Evolutionary conservation across 2,797 vertebrate genomes (phyloP), one percentile per base, ranked within the genome.

Genomic region (Eospalax fontanierii): DNA sequence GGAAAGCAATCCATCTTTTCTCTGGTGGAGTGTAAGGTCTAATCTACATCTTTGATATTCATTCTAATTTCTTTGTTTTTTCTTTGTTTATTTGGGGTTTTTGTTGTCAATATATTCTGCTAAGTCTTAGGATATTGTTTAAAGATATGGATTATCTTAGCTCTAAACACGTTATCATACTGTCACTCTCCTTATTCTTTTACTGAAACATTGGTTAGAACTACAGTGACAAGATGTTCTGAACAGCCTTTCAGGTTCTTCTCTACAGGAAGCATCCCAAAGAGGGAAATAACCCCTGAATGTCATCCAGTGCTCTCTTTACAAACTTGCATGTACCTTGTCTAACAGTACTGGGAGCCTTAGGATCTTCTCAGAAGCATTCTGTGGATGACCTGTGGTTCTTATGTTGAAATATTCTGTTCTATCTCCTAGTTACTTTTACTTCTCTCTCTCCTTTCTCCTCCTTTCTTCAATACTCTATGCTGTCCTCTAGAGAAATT

Each of bases 21-120:
- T 92, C 19, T 74, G 35, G 6, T 46, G 85, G 19, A 88, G 63
- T 74, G 92, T 78, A 85, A 93, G 50, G 33, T 9, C 10, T 65
- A n/a, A 1, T 57, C 50, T 63, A 0, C 80, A 26, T 57, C 11
- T 78, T 85, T 73, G 38, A 8, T 46, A 18, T 87, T 74, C 46
- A 46, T 24, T 28, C 10, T 10, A 19, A 79, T 91, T 74, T 21
- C 61, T 66, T 80, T 65, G n/a, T 78, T 91, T 74, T 19, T 28
- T 57, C 71, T 12, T 24, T 81, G 70, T 57, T n/a, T 54, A 12
- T 54, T 54, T 54, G 8, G n/a, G n/a, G n/a, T n/a, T 54, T 9
- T 54, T 54, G 50, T 14, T 54, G 50, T 54, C 50, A 57, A 57
- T 74, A 71, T 81, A 90, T 68, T 4, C 24, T 81, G 0, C 22